Base-by-base conservation (phyloP, 1,140 invertebrate genomes). In the Drosophila mayri region DNA sequence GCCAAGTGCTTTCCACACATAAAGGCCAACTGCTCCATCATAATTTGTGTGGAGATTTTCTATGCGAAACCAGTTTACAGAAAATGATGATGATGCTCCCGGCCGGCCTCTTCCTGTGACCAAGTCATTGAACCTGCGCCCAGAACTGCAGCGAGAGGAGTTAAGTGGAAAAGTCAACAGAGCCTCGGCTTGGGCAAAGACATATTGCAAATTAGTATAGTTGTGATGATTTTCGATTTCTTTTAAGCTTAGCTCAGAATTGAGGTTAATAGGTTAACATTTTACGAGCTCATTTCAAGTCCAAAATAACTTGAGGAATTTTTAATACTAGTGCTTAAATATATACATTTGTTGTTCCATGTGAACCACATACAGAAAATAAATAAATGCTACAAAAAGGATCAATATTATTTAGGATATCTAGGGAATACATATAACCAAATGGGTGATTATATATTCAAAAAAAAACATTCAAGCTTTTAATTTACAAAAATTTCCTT, bases 41-140 rank as follows among this genome's bases (percentile, higher is more conserved):
- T 52, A 60, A 60, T 62, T 73, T 72, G 41, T 74, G 35, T 32
- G 49, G 54, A 76, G 38, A 49, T 60, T 62, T 52, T 62, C 75
- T 70, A 78, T 60, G 73, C 50, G 49, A 67, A 76, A 80, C 82
- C 76, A 73, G 86, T 82, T 87, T 90, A 71, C 54, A 64, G 66
- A 35, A 3, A 35, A 50, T 18, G 28, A 38, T 30, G 22, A 30
- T 37, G 32, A 16, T 38, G 52, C 35, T 55, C 35, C 18, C 28
- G 58, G 11, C 28, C 60, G 60, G 50, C 65, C 74, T 70, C 76
- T 67, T 87, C 84, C 83, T 88, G 80, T 80, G 76, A 64, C 49
- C 68, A 80, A 76, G 84, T 87, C 84, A 88, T 80, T 84, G 84
- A 87, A 87, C 83, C 80, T 71, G 59, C 32, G 47, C 38, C 64